Evolutionary conservation across 2,113 vertebrate genomes (phyloP).

Genomic region (Centropristis striata): DNA sequence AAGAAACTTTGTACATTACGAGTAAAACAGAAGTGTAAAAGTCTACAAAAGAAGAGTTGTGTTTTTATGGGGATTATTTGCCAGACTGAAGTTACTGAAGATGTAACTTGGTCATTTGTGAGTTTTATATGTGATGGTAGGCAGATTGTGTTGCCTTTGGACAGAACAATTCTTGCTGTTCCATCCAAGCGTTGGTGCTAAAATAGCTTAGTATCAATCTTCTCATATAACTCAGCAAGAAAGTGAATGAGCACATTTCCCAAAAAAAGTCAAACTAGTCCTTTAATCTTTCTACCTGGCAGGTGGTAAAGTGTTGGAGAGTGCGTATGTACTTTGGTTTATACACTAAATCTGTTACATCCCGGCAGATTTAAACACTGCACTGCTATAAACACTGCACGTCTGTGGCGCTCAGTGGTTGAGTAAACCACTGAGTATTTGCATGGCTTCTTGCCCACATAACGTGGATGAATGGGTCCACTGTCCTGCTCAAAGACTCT

Average conservation of each 20-base stretch:
- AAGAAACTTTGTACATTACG: neutral
- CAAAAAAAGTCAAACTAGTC: neutral
- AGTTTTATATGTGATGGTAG: neutral
- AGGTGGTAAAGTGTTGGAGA: neutral
- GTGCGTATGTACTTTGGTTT: neutral
- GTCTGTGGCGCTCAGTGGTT: constrained; percentile 18
- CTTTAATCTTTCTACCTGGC: neutral
- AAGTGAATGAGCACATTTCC: neutral
- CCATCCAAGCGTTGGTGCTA: neutral
- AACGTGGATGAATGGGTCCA: constrained; percentile 62
- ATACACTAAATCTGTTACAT: constrained; percentile 28
- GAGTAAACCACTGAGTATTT: constrained; percentile 48
- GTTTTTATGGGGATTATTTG: neutral
- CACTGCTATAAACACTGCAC: constrained; percentile 21
- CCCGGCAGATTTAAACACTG: constrained; percentile 13
- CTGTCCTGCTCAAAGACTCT: constrained; percentile 57
- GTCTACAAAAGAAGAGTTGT: neutral
- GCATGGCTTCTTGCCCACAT: constrained; percentile 57
- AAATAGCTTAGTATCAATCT: neutral
- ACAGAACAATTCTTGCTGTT: neutral
- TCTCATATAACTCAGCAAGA: neutral
- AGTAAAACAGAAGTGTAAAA: neutral
- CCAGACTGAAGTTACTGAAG: neutral
- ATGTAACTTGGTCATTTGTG: neutral
- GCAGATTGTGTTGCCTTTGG: neutral